Conservation (phyloP, 1,140 invertebrate genomes). For the Neodiprion virginianus region DNA sequence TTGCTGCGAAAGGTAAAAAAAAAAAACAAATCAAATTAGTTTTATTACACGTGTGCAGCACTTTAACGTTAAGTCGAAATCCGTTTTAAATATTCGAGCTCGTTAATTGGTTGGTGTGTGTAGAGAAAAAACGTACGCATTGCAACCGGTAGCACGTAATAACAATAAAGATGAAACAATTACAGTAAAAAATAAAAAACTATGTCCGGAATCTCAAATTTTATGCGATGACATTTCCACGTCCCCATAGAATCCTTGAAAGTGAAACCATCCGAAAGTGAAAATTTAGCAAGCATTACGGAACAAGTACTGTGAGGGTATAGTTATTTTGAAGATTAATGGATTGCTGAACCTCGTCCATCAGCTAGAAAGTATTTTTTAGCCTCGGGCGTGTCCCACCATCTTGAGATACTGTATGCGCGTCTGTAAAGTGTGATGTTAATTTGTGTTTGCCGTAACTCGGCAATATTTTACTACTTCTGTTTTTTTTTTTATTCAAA, state of each 20-base stretch:
- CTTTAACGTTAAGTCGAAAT: background rate
- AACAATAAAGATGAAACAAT: background rate
- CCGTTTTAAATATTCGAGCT: background rate
- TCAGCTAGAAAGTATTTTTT: background rate
- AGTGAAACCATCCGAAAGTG: slow-evolving; percentile 1
- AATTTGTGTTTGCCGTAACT: no score
- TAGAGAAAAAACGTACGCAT: no score
- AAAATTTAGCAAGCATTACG: background rate
- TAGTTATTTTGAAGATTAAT: background rate
- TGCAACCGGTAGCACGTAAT: no score
- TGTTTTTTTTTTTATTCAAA: no score
- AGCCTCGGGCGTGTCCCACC: slow-evolving; percentile 1
- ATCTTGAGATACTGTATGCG: background rate
- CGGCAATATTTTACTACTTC: no score
- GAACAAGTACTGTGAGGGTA: background rate
- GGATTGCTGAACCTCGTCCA: background rate
- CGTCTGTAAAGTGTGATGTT: no score
- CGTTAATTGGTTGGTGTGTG: no score
- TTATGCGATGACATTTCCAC: background rate
- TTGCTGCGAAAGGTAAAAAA: slow-evolving; percentile 29
- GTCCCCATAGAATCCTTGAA: background rate
- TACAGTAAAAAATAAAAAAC: background rate
- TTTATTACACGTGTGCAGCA: background rate
- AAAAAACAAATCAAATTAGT: background rate
- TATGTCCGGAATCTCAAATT: background rate